Base-by-base conservation (phyloP, 2,888 invertebrate species). In the Cordilura impudica region DNA sequence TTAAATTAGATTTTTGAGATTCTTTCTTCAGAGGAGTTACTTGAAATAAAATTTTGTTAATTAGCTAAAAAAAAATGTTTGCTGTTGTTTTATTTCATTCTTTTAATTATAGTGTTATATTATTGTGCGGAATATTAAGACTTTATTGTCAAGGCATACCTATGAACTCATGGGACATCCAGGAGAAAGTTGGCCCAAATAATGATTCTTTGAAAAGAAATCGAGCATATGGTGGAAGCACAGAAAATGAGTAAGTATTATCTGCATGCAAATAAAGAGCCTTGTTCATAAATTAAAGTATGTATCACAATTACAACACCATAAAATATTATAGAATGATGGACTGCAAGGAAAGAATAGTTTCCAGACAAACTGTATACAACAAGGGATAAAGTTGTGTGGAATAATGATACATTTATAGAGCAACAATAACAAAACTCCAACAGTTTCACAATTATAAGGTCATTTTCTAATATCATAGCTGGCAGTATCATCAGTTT, bases 131-230 rank as follows among this genome's bases (percentile, higher is more conserved):
- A 5, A 63, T 82, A 29, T 39, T 81, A 18, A 82, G 75, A 65
- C 56, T 76, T 19, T 76, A 81, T 14, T 83, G 82, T 56, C 81
- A 81, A 56, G 77, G 82, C 29, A 72, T 81, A 61, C 83, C 82
- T 10, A 81, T 78, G 58, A 66, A 54, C 43, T 63, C 71, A 14
- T 78, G 72, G 81, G 47, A 69, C 16, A 56, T 35, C 18, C 29
- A 61, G 18, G 66, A 73, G 7, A 45, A 26, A 3, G 53, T 56
- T 49, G 51, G 69, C 66, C 51, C 19, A 14, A 69, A 39, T 49
- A 80, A 76, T 45, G 47, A 1, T 0, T 73, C 82, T 47, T 49
- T 81, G 14, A 54, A 70, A 16, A 63, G 61, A 12, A 78, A 63
- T 23, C 45, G 53, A 31, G 31, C 39, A 16, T 31, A 49, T 71